phyloP scores from a whole-genome alignment of 2,888 invertebrate genomes.

The Hedychridium roseum region DNA sequence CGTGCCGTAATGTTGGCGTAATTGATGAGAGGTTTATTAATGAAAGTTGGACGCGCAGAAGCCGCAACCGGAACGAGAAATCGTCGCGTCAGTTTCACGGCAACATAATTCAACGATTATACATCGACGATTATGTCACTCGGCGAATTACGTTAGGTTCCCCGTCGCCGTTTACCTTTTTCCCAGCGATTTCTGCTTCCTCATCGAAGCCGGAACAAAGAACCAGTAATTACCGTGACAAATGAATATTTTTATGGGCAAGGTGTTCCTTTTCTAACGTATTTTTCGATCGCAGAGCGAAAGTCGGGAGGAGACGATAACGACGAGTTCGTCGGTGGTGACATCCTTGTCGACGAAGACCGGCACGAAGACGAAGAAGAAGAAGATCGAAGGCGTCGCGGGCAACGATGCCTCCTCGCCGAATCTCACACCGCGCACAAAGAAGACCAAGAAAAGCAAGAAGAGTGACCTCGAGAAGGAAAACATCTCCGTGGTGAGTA shows the following conservation, averaged over 20 bases:
- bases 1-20: no score
- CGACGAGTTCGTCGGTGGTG: conserved; percentile 42
- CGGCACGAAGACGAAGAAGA: conserved; percentile 60
- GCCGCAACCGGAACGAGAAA: no score
- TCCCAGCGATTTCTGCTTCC: neutral
- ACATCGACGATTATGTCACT: no score
- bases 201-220: neutral
- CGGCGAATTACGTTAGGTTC: no score
- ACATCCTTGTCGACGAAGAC: conserved; percentile 45
- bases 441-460: conserved; percentile 72
- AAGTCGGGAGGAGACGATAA: conserved; percentile 59
- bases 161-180: no score
- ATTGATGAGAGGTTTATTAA: no score
- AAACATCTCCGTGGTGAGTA: conserved; percentile 74
- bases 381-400: conserved; percentile 56
- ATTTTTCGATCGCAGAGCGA: conserved; percentile 47
- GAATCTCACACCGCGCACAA: conserved; percentile 64
- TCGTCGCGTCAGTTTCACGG: no score
- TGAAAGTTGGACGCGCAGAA: no score
- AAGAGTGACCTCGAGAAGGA: conserved; percentile 71
- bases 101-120: no score
- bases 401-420: conserved; percentile 60
- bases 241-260: no score
- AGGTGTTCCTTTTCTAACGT: neutral
- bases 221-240: no score